A percentile compares a stretch with the other conserved stretches of the same genome.
phyloP scores from a whole-genome alignment of 2,797 vertebrate genomes.

The Sorex maritimensis region DNA sequence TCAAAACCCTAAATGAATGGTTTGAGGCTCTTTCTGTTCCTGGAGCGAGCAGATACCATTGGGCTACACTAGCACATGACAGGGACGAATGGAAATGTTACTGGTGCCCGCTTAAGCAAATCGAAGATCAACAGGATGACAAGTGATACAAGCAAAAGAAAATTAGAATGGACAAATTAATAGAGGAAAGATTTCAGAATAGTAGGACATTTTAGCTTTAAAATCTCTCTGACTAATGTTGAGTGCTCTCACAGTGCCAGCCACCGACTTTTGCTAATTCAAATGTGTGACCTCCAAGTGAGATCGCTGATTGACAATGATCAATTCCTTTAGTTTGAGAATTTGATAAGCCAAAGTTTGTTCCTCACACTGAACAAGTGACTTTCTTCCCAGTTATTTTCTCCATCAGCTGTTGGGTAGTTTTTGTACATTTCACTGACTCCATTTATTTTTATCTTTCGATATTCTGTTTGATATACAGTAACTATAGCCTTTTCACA shows the following conservation, averaged over 20 bases:
- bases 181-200: not conserved
- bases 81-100: too few species aligned
- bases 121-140: too few species aligned
- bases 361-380: not conserved
- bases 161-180: conserved; percentile 10
- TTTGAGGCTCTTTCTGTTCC: too few species aligned
- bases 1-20: too few species aligned
- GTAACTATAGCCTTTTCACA: conserved; percentile 6
- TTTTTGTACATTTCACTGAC: conserved; percentile 52
- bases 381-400: conserved; percentile 32
- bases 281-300: not conserved
- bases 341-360: conserved; percentile 15
- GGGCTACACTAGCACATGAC: too few species aligned
- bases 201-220: conserved; percentile 20
- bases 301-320: not conserved
- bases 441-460: conserved; percentile 64
- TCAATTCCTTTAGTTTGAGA: not conserved
- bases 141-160: not conserved
- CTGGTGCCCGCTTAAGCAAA: too few species aligned
- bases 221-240: conserved; percentile 22
- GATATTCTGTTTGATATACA: conserved; percentile 35
- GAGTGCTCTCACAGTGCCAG: not conserved
- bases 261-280: not conserved
- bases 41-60: too few species aligned
- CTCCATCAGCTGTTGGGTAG: not conserved